phyloP scores from a whole-genome alignment of 2,888 invertebrate genomes.

The Alsophila aescularia region DNA sequence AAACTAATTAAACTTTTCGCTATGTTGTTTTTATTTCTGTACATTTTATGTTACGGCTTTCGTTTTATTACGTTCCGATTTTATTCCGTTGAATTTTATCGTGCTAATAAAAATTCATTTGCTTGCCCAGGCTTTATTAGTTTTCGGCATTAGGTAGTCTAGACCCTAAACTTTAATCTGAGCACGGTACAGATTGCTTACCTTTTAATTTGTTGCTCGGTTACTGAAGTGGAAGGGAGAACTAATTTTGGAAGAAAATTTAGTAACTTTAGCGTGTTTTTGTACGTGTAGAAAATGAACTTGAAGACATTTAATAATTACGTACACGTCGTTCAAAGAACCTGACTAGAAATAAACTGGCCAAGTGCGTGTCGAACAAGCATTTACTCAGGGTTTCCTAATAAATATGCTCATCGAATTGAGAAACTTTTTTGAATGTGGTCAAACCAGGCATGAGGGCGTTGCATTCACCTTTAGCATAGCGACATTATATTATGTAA shows the following conservation, averaged over 20 bases:
- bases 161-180: neutral
- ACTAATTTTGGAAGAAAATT: neutral
- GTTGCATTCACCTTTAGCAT: too few relatives aligned
- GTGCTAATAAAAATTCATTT: slow-evolving; percentile 4
- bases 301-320: too few relatives aligned
- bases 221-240: neutral
- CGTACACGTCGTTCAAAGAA: too few relatives aligned
- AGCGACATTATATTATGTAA: too few relatives aligned
- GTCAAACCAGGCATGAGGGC: too few relatives aligned
- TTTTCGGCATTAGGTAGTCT: neutral
- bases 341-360: too few relatives aligned
- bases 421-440: too few relatives aligned
- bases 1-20: slow-evolving; percentile 14
- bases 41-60: slow-evolving; percentile 12
- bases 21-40: neutral
- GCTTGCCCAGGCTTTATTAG: neutral
- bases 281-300: too few relatives aligned
- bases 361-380: too few relatives aligned
- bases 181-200: neutral
- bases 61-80: slow-evolving; percentile 4
- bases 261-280: too few relatives aligned
- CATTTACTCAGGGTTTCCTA: too few relatives aligned
- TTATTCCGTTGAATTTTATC: slow-evolving; percentile 5
- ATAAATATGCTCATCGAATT: too few relatives aligned
- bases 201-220: slow-evolving; percentile 4